Percentiles rank a stretch among this genome's conserved stretches.
Conservation (phyloP, 2,888 invertebrate species). For the Drosophila hamatofila region DNA sequence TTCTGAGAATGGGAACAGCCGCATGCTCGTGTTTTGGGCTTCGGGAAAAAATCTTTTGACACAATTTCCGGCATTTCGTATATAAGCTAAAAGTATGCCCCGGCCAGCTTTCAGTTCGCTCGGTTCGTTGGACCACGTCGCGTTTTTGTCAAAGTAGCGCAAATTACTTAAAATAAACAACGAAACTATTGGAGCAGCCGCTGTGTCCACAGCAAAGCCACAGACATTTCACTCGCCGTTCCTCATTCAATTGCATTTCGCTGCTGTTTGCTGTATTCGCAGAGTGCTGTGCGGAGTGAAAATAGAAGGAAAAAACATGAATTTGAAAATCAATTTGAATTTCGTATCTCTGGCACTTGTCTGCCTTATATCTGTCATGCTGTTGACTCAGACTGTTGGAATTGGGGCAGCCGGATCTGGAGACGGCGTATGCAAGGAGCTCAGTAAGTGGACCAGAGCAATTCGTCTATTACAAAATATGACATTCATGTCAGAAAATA, state of each 20-base stretch:
- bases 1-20: slow-evolving; percentile 55
- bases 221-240: slow-evolving; percentile 18
- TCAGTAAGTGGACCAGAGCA: slow-evolving; percentile 63
- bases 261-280: slow-evolving; percentile 11
- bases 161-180: slow-evolving; percentile 75
- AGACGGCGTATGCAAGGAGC: slow-evolving; percentile 69
- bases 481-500: slow-evolving; percentile 23
- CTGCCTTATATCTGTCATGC: slow-evolving; percentile 66
- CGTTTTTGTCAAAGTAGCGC: slow-evolving; percentile 56
- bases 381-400: slow-evolving; percentile 65
- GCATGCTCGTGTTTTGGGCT: slow-evolving; percentile 41
- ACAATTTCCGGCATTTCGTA: slow-evolving; percentile 79
- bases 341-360: slow-evolving; percentile 61
- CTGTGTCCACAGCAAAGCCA: slow-evolving; percentile 18
- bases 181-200: slow-evolving; percentile 53
- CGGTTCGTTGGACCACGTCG: slow-evolving; percentile 59
- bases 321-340: slow-evolving; percentile 70
- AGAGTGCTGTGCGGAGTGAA: slow-evolving; percentile 14
- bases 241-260: slow-evolving; percentile 25
- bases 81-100: slow-evolving; percentile 67
- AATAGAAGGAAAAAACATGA: slow-evolving; percentile 58
- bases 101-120: slow-evolving; percentile 54
- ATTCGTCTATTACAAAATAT: background rate
- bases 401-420: slow-evolving; percentile 45
- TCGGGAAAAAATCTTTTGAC: slow-evolving; percentile 48